Evolutionary conservation across 2,113 vertebrate species (phyloP).

Genomic region (cat (Felis catus)): DNA sequence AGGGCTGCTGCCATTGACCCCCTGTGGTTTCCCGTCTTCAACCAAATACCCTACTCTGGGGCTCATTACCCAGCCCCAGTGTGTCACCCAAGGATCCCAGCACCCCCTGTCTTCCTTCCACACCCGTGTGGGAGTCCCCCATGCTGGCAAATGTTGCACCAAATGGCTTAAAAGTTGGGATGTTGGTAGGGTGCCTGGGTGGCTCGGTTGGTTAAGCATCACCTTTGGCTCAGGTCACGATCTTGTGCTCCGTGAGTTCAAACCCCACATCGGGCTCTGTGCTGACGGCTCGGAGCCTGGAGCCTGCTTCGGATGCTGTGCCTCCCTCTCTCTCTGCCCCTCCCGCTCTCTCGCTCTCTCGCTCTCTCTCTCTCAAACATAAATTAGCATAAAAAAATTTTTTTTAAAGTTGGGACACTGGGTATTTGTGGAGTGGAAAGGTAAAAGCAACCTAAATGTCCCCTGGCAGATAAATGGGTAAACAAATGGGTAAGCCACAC

Average conservation of each 20-base stretch:
- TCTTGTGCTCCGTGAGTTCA: no score
- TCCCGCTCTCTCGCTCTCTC: no score
- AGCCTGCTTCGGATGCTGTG: no score
- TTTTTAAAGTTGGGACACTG: neutral
- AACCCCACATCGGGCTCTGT: no score
- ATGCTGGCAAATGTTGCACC: neutral
- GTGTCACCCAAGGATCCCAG: rapidly evolving
- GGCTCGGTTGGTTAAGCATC: no score
- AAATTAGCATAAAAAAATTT: no score
- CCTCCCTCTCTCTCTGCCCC: no score
- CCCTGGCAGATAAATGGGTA: neutral
- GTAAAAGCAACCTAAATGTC: neutral
- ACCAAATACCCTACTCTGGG: rapidly evolving
- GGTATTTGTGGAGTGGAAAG: neutral
- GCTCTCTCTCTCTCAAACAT: no score
- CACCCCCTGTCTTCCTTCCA: neutral
- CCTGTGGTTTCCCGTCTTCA: no score
- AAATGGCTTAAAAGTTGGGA: neutral
- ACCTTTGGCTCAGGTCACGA: no score
- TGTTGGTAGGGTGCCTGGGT: neutral
- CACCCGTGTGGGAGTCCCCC: rapidly evolving
- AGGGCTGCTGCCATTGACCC: neutral
- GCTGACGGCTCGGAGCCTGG: no score
- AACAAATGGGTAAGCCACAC: neutral
- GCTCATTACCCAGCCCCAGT: rapidly evolving